A percentile compares a stretch with the other conserved stretches of the same genome.
phyloP scores from a whole-genome alignment of 1,140 invertebrate genomes.

The Ruditapes philippinarum region DNA sequence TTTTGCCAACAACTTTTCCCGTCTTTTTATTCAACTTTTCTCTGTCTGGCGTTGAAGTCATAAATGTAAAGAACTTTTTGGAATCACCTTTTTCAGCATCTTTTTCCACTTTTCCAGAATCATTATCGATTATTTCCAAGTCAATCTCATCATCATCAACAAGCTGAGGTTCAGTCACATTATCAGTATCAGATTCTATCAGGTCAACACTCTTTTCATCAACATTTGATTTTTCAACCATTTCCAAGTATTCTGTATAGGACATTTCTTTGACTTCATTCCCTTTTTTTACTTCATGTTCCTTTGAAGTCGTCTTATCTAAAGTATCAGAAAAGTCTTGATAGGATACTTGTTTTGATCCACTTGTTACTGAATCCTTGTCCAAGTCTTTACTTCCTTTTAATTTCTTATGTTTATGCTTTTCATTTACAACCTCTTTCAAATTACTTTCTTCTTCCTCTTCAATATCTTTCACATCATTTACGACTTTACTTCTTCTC shows the following conservation, averaged over 20 bases:
- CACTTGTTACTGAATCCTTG: neutral
- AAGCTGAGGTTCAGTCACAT: neutral
- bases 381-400: neutral
- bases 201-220: slow-evolving; percentile 4
- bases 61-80: slow-evolving; percentile 32
- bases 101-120: neutral
- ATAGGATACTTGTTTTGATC: neutral
- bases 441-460: neutral
- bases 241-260: slow-evolving; percentile 38
- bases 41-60: slow-evolving; percentile 52
- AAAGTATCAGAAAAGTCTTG: neutral
- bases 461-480: neutral
- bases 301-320: neutral
- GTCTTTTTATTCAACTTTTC: neutral
- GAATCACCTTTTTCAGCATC: neutral
- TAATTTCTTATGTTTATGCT: neutral
- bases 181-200: neutral
- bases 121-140: neutral
- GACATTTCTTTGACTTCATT: slow-evolving; percentile 43
- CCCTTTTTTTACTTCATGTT: neutral
- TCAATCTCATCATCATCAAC: neutral
- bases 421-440: neutral
- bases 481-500: neutral
- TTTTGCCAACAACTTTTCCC: neutral
- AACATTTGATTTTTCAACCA: neutral